A percentile compares a stretch with the other conserved stretches of the same genome.
These are phyloP conservation scores for Fukomys damarensis DNA, from an alignment of 2,113 vertebrate species.

Conservation along the genomic window DNA sequence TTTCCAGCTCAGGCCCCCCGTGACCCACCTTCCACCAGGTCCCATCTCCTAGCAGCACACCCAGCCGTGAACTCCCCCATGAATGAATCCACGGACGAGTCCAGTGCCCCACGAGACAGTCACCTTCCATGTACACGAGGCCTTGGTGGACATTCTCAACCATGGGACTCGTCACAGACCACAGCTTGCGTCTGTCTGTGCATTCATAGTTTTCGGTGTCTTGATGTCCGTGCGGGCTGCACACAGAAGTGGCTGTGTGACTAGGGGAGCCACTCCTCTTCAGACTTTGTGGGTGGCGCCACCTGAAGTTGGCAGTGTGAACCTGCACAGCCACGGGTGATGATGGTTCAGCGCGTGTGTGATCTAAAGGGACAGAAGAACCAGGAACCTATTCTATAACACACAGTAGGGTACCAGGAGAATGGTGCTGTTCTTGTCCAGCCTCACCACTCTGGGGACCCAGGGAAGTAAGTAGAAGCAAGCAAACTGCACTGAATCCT, in stretches of 20 bases:
- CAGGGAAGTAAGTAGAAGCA: neutral
- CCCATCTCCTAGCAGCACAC: neutral
- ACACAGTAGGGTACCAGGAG: neutral
- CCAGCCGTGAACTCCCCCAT: accelerated
- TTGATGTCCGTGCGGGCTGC: neutral
- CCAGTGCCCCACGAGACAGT: neutral
- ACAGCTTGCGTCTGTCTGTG: neutral
- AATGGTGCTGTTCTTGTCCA: neutral
- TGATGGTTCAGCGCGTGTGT: neutral
- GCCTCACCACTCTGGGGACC: neutral
- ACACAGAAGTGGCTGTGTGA: neutral
- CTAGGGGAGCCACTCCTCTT: neutral
- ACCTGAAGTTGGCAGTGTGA: neutral
- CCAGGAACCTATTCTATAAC: neutral
- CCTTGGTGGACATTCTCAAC: neutral
- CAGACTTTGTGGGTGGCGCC: neutral
- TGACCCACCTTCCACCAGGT: neutral
- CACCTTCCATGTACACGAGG: neutral
- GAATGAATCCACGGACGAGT: neutral
- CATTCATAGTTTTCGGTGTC: neutral
- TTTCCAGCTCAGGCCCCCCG: neutral
- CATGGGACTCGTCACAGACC: neutral
- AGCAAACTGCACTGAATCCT: neutral
- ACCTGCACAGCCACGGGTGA: neutral
- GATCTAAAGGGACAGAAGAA: neutral